A percentile compares a stretch with the other conserved stretches of the same genome.
These are phyloP conservation scores for Venustaconcha ellipsiformis DNA, from an alignment of 1,140 invertebrate species.

Conservation along the genomic window DNA sequence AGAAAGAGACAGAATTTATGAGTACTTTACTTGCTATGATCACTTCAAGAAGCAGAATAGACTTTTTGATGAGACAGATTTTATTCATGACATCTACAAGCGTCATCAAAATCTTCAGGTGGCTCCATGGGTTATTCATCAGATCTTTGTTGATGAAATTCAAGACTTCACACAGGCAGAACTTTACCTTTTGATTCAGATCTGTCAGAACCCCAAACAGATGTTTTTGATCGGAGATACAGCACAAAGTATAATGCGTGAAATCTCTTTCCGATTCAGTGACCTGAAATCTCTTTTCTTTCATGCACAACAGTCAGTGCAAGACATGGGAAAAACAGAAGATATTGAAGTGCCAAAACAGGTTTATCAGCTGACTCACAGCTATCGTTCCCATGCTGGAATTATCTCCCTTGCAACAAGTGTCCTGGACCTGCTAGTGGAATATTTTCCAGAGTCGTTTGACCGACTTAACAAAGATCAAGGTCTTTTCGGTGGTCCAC, in stretches of 20 bases:
- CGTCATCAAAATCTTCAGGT: not conserved
- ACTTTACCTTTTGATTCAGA: slow-evolving; percentile 55
- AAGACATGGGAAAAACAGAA: slow-evolving; percentile 42
- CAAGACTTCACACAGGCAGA: slow-evolving; percentile 67
- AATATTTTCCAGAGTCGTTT: slow-evolving; percentile 65
- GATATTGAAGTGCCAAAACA: slow-evolving; percentile 42
- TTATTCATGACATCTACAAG: slow-evolving; percentile 35
- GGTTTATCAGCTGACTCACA: slow-evolving; percentile 62
- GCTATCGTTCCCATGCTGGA: slow-evolving; percentile 62
- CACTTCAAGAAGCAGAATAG: slow-evolving; percentile 29
- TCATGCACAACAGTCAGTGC: slow-evolving; percentile 52
- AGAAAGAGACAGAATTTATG: slow-evolving; percentile 45
- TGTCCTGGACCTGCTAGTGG: slow-evolving; percentile 59
- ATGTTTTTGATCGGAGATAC: slow-evolving; percentile 67
- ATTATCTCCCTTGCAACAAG: slow-evolving; percentile 61
- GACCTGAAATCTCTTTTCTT: slow-evolving; percentile 61
- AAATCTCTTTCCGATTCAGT: slow-evolving; percentile 62
- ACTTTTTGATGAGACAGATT: slow-evolving; percentile 55
- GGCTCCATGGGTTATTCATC: slow-evolving; percentile 48
- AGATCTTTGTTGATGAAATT: slow-evolving; percentile 65
- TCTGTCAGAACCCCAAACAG: slow-evolving; percentile 60
- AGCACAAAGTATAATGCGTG: slow-evolving; percentile 66
- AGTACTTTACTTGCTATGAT: slow-evolving; percentile 40
- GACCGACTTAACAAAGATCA: slow-evolving; percentile 60
- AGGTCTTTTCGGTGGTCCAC: slow-evolving; percentile 59